Base-by-base conservation (phyloP, 2,113 vertebrate species). In the Mormyrus iriodes region DNA sequence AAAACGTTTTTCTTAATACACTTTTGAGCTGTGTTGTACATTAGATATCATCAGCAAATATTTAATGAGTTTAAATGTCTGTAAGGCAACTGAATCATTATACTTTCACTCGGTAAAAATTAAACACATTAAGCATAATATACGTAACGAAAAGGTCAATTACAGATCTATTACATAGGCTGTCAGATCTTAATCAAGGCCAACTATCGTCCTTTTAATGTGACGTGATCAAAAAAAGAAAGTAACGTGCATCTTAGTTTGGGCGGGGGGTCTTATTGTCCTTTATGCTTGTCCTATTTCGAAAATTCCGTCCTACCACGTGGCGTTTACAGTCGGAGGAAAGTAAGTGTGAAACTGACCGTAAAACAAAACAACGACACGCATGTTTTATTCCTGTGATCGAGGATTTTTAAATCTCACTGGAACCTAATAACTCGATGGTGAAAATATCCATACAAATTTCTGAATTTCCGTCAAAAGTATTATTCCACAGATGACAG, bases 251-350 rank as follows among this genome's bases (percentile, higher is more conserved):
- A 69, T 69, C 39, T 27, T n/a, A 88, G 46, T 48, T 69, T 88
- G 55, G 53, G 46, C 58, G 61, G 87, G 42, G 87, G 58, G 44
- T 46, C 61, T 69, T 88, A 69, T 88, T 88, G 61, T 65, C 61
- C 87, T 65, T 65, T 69, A 61, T 49, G 51, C 76, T 31, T 89
- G 76, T 89, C 73, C 73, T 84, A 89, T 76, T 89, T 89, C n/a
- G 69, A 52, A 51, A 79, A 76, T 79, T 88, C 58, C 79, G 51
- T 76, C 89, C 85, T 55, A 89, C 89, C 89, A 89, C 82, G 89
- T 89, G 89, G 89, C 88, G n/a, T 76, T 51, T 89, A 49, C 21
- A 53, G 49, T 55, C 3, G 21, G 46, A 46, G 46, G n/a, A 69
- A 69, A 69, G 27, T 31, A 69, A 31, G 61, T 69, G 10, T 69